phyloP scores from a whole-genome alignment of 1,140 invertebrate genomes.

The Venturia canescens region DNA sequence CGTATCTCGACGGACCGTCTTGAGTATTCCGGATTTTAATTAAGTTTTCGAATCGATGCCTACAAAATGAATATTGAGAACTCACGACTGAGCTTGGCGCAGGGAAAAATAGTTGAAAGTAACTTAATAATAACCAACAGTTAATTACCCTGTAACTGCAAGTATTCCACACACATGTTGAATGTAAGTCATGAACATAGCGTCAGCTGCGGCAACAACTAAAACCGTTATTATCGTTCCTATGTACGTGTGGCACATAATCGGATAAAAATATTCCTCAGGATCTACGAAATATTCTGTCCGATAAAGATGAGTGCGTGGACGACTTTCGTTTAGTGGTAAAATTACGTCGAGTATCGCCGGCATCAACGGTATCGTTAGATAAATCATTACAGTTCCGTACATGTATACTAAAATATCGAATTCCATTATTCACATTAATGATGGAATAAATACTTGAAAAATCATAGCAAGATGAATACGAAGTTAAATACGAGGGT shows the following conservation, averaged over 20 bases:
- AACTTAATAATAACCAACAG: not conserved
- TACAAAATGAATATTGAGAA: not conserved
- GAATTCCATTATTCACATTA: not conserved
- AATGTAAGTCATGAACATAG: slow-evolving; percentile 43
- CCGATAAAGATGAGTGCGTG: slow-evolving; percentile 41
- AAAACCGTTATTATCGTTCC: slow-evolving; percentile 38
- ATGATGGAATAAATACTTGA: not conserved
- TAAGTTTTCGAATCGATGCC: not conserved
- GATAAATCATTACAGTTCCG: not conserved
- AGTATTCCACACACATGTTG: slow-evolving; percentile 51
- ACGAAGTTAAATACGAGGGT: too few relatives aligned
- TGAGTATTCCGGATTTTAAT: not conserved
- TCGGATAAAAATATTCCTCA: slow-evolving; percentile 40
- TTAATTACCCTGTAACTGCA: slow-evolving; percentile 41
- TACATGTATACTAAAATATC: not conserved
- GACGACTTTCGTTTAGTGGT: slow-evolving; percentile 49
- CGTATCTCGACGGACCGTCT: not conserved
- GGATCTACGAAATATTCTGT: slow-evolving; percentile 52
- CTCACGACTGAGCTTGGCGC: too few relatives aligned
- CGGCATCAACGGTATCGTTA: slow-evolving; percentile 41
- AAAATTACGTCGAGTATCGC: slow-evolving; percentile 47
- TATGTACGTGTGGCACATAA: slow-evolving; percentile 49
- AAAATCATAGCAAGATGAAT: too few relatives aligned
- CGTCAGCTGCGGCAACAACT: slow-evolving; percentile 41
- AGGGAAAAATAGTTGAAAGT: not conserved